These are phyloP conservation scores for Drosophila macrospina DNA, from an alignment of 2,888 invertebrate species.

Conservation along the genomic window DNA sequence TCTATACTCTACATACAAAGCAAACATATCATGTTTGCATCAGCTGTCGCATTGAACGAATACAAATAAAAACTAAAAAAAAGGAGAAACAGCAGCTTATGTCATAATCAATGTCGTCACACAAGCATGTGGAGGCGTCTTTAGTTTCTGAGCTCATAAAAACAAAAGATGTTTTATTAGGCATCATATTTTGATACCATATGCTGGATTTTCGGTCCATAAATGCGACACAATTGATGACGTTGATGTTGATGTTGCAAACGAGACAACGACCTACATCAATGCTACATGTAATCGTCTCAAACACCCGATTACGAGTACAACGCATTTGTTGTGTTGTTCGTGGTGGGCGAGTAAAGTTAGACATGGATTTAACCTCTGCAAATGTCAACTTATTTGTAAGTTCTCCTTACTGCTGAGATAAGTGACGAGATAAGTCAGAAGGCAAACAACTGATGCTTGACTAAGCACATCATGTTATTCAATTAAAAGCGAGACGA, in stretches of 20 bases:
- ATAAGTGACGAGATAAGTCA: background rate
- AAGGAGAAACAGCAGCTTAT: conserved; percentile 57
- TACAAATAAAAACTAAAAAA: conserved; percentile 23
- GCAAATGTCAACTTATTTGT: conserved; percentile 43
- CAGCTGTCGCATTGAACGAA: conserved; percentile 39
- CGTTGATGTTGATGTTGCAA: conserved; percentile 20
- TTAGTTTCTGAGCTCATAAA: conserved; percentile 39
- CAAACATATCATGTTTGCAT: conserved; percentile 34
- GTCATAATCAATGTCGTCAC: conserved; percentile 48
- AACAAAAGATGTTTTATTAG: conserved; percentile 55
- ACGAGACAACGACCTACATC: conserved; percentile 67
- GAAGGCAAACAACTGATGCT: background rate
- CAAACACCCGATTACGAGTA: conserved; percentile 49
- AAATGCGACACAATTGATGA: conserved; percentile 59
- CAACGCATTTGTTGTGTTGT: conserved; percentile 6
- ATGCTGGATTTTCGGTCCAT: conserved; percentile 48
- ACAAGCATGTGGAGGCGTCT: conserved; percentile 55
- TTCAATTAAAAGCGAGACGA: background rate
- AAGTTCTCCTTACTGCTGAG: background rate
- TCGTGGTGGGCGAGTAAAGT: conserved; percentile 35
- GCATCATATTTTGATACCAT: conserved; percentile 41
- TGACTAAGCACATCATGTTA: background rate
- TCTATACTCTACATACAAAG: conserved; percentile 9
- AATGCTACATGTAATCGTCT: conserved; percentile 58
- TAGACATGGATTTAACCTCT: conserved; percentile 20